Evolutionary conservation across 2,113 vertebrate species (phyloP).

Genomic region (Chloroceryle aenea): DNA sequence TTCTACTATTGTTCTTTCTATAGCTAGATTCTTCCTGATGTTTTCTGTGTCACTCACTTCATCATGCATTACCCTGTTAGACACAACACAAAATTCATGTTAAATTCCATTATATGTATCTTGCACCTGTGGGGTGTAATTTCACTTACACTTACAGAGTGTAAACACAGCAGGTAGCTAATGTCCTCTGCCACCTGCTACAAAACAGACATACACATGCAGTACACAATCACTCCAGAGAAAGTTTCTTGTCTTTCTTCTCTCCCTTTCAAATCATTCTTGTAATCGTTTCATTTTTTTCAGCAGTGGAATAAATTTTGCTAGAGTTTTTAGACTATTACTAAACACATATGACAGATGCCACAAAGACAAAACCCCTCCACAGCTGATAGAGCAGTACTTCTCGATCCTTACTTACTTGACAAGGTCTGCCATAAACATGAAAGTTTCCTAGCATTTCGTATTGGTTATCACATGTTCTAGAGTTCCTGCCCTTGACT

Average conservation of each 20-base stretch:
- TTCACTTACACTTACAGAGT: not conserved
- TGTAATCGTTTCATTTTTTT: not conserved
- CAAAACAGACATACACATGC: not conserved
- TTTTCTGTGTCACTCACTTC: constrained; percentile 99
- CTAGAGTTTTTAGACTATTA: not conserved
- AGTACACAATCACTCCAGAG: not conserved
- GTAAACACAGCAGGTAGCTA: not conserved
- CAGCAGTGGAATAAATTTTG: not conserved
- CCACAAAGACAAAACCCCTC: not conserved
- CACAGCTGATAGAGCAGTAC: not conserved
- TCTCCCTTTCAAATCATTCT: not conserved
- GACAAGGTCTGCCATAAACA: not conserved
- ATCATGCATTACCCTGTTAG: constrained; percentile 93
- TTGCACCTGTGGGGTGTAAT: not conserved
- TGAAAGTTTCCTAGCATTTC: not conserved
- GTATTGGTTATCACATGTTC: not conserved
- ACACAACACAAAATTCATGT: not conserved
- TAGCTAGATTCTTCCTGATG: constrained; percentile 96
- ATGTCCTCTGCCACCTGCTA: not conserved
- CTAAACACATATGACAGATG: not conserved
- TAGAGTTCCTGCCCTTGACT: not conserved
- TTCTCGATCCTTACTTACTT: not conserved
- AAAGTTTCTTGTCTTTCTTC: not conserved
- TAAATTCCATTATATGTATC: not conserved
- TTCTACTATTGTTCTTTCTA: constrained; percentile 97